Evolutionary conservation across 2,797 vertebrate genomes (phyloP).

Genomic region (Myotis planiceps): DNA sequence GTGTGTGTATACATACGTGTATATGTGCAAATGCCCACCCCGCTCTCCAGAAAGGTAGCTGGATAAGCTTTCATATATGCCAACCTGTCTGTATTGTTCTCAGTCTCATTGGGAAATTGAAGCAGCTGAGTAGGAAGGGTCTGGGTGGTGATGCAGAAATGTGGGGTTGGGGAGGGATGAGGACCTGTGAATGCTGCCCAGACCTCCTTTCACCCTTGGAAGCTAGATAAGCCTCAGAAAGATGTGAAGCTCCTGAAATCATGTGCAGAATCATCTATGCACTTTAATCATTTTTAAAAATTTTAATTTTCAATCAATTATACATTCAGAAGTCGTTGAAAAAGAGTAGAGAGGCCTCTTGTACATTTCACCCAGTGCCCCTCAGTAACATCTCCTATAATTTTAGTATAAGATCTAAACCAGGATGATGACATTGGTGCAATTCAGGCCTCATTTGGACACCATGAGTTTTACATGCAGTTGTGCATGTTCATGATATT

Average conservation of each 20-base stretch:
- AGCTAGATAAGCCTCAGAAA: neutral
- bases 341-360: neutral
- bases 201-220: neutral
- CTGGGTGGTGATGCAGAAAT: too few relatives aligned
- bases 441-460: neutral
- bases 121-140: neutral
- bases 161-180: neutral
- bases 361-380: neutral
- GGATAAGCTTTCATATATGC: neutral
- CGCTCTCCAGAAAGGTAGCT: neutral
- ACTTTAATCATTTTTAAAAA: neutral
- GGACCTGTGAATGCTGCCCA: neutral
- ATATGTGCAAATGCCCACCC: neutral
- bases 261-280: neutral
- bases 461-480: neutral
- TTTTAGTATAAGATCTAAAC: neutral
- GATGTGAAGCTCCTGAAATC: neutral
- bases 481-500: too few relatives aligned
- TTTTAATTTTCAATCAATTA: neutral
- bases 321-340: neutral
- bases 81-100: neutral
- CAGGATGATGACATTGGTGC: neutral
- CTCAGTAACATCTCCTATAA: neutral
- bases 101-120: neutral
- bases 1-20: neutral